A percentile compares a stretch with the other conserved stretches of the same genome.
Evolutionary conservation across 2,113 vertebrate genomes (phyloP).

Genomic region (Hippocampus mohnikei): DNA sequence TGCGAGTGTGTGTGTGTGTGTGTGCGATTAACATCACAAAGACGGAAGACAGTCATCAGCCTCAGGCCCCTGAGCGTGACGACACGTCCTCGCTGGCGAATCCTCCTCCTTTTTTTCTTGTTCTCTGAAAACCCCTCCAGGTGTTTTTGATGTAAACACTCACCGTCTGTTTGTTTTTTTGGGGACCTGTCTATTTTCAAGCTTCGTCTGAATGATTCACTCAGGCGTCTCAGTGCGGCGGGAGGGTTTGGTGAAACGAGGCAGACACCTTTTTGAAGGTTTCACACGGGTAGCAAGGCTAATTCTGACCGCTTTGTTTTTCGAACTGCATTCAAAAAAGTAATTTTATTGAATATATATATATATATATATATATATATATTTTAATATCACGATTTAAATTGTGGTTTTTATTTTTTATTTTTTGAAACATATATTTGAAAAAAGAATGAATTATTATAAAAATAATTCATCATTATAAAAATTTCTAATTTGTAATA

Average conservation of each 20-base stretch:
- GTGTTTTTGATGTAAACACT: slow-evolving; percentile 58
- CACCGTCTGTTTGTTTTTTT: slow-evolving; percentile 16
- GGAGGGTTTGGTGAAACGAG: background rate
- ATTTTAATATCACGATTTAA: too few species aligned
- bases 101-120: slow-evolving; percentile 7
- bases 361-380: too few species aligned
- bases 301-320: too few species aligned
- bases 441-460: too few species aligned
- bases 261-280: background rate
- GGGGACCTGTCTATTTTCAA: background rate
- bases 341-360: too few species aligned
- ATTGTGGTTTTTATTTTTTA: too few species aligned
- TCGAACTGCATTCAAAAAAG: too few species aligned
- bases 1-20: slow-evolving; percentile 47
- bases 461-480: too few species aligned
- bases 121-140: slow-evolving; percentile 40
- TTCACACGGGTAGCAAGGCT: too few species aligned
- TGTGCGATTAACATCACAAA: slow-evolving; percentile 56
- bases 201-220: background rate
- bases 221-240: background rate
- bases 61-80: slow-evolving; percentile 40
- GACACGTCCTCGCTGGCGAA: slow-evolving; percentile 44
- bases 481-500: too few species aligned
- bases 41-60: slow-evolving; percentile 30
- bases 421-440: too few species aligned